A percentile compares a stretch with the other conserved stretches of the same genome.
Evolutionary conservation across 2,113 vertebrate genomes (phyloP).

Genomic region (Pyrgilauda ruficollis): DNA sequence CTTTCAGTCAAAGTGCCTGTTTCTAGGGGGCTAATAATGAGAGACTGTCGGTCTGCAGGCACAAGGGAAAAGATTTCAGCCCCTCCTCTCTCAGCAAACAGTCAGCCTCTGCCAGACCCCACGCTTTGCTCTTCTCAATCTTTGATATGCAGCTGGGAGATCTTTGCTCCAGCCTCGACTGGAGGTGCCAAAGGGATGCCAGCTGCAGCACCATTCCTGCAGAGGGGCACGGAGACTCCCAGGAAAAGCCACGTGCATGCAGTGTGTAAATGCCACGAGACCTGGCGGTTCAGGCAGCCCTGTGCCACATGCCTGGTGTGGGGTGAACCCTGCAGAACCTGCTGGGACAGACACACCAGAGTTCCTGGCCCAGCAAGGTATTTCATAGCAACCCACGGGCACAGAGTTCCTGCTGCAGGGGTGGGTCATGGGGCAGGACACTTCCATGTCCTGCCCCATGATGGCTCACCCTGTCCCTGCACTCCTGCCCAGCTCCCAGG

Average conservation of each 20-base stretch:
- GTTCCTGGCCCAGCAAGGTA: neutral
- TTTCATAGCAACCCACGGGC: neutral
- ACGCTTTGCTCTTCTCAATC: neutral
- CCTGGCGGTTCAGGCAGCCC: accelerated
- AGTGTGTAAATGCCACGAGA: neutral
- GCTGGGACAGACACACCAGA: neutral
- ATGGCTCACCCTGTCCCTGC: neutral
- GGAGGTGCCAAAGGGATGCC: accelerated
- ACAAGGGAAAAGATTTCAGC: neutral
- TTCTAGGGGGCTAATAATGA: slow-evolving; percentile 59
- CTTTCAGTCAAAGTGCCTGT: slow-evolving; percentile 51
- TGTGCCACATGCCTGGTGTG: neutral
- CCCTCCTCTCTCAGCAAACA: slow-evolving; percentile 2
- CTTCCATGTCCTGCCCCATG: neutral
- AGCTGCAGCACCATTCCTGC: neutral
- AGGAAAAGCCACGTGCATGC: accelerated
- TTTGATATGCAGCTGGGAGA: neutral
- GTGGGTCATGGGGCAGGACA: too few species aligned
- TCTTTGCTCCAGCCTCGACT: neutral
- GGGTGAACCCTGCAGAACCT: neutral
- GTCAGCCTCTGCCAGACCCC: slow-evolving; percentile 38
- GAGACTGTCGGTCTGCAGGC: slow-evolving; percentile 28
- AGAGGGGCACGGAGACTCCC: neutral
- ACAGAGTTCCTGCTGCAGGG: neutral
- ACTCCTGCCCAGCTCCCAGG: neutral